Conservation (phyloP, 2,797 vertebrate genomes). For the Macropodus opercularis region DNA sequence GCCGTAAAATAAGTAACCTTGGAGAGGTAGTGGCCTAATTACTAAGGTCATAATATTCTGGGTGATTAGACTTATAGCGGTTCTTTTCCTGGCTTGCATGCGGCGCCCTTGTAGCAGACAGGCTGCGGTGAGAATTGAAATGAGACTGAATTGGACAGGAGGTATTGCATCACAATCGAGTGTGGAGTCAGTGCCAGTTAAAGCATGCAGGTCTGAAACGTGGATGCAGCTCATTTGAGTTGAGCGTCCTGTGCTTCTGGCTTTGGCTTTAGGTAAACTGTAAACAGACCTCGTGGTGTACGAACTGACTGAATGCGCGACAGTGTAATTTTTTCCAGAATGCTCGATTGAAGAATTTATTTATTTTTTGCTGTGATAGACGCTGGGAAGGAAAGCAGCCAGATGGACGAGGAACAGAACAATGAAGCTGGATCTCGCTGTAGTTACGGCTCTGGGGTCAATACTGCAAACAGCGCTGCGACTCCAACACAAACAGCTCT, state of each 20-base stretch:
- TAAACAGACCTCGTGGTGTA: constrained; percentile 34
- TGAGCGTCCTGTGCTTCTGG: constrained; percentile 26
- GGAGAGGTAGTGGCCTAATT: constrained; percentile 44
- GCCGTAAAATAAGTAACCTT: constrained; percentile 43
- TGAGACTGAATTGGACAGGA: constrained; percentile 63
- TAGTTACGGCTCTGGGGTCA: constrained; percentile 53
- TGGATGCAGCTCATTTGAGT: constrained; percentile 32
- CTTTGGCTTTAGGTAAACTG: constrained; percentile 45
- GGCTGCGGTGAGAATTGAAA: constrained; percentile 61
- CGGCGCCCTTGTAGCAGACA: constrained; percentile 65
- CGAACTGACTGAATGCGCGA: constrained; percentile 31
- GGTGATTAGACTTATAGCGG: constrained; percentile 27
- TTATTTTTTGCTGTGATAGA: constrained; percentile 31
- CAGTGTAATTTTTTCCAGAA: constrained; percentile 13
- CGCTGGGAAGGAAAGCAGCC: constrained; percentile 23
- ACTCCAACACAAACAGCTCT: constrained; percentile 68
- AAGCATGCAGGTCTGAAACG: constrained; percentile 45
- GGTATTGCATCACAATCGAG: constrained; percentile 65
- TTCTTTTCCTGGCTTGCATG: constrained; percentile 28
- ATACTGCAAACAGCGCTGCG: constrained; percentile 65
- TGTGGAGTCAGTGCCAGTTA: constrained; percentile 53
- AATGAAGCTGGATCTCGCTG: constrained; percentile 40
- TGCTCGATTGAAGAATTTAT: constrained; percentile 36
- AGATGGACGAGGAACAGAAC: constrained; percentile 41
- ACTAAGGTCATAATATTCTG: constrained; percentile 45